A percentile compares a stretch with the other conserved stretches of the same genome.
phyloP scores from a whole-genome alignment of 2,888 invertebrate genomes.

The Ametastegia equiseti region DNA sequence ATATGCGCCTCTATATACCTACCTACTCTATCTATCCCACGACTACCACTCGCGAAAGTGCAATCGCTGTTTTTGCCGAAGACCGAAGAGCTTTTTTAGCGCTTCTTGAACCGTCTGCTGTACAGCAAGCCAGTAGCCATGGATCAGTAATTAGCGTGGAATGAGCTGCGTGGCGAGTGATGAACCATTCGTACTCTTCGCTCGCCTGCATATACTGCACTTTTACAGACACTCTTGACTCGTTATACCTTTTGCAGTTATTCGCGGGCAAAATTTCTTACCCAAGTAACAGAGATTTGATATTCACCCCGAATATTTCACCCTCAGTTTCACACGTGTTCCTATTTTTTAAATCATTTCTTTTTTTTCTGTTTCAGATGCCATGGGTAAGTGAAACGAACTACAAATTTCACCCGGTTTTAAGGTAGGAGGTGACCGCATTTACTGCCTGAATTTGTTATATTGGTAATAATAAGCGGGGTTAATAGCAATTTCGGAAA shows the following conservation, averaged over 20 bases:
- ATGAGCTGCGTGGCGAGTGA: constrained; percentile 43
- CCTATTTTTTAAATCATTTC: constrained; percentile 56
- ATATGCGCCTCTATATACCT: constrained; percentile 2
- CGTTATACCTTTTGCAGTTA: constrained; percentile 49
- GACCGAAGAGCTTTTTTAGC: constrained; percentile 10
- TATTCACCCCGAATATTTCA: neutral
- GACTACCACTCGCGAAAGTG: constrained; percentile 26
- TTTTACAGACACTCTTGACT: constrained; percentile 7
- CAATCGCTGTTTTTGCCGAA: constrained; percentile 31
- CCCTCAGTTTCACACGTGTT: too few species aligned
- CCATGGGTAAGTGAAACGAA: constrained; percentile 87
- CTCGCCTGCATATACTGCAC: constrained; percentile 1
- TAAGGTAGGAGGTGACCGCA: constrained; percentile 20
- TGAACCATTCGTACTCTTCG: constrained; percentile 35
- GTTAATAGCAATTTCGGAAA: neutral
- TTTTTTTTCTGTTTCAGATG: constrained; percentile 85
- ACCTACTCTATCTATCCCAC: neutral
- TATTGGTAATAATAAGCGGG: neutral
- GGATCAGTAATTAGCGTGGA: constrained; percentile 48
- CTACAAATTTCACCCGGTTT: neutral
- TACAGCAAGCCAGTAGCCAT: constrained; percentile 20
- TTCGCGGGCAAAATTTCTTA: constrained; percentile 6
- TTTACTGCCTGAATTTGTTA: neutral
- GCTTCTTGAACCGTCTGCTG: constrained; percentile 8
- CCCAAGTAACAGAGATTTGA: neutral